Percentiles rank a stretch among this genome's conserved stretches.
phyloP scores from a whole-genome alignment of 1,140 invertebrate genomes.

The Catajapyx aquilonaris region DNA sequence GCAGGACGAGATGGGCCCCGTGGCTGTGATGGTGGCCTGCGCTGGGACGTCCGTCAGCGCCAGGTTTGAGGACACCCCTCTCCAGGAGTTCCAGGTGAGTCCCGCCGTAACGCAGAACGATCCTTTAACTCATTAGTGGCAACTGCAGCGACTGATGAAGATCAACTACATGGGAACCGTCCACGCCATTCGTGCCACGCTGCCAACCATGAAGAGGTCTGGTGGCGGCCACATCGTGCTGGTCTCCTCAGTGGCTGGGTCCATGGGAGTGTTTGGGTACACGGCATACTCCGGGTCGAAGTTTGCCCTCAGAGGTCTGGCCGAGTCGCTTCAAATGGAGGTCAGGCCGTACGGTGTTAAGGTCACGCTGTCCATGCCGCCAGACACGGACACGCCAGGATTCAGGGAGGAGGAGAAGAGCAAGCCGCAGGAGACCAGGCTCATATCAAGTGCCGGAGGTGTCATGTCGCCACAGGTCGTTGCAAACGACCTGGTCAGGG shows the following conservation, averaged over 20 bases:
- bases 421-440: slow-evolving; percentile 71
- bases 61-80: slow-evolving; percentile 57
- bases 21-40: slow-evolving; percentile 80
- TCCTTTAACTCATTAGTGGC: slow-evolving; percentile 2
- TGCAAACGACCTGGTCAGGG: slow-evolving; percentile 51
- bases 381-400: slow-evolving; percentile 95
- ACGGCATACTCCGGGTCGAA: slow-evolving; percentile 81
- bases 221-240: slow-evolving; percentile 54
- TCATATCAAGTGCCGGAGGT: slow-evolving; percentile 63
- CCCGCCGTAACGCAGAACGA: not conserved
- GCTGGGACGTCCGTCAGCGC: slow-evolving; percentile 63
- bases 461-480: slow-evolving; percentile 56
- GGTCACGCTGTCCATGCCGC: slow-evolving; percentile 73
- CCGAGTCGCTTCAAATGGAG: slow-evolving; percentile 87
- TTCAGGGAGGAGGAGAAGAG: slow-evolving; percentile 63
- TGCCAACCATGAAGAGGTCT: slow-evolving; percentile 26
- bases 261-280: slow-evolving; percentile 80
- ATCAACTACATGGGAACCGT: slow-evolving; percentile 32
- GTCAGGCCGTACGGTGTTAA: slow-evolving; percentile 50
- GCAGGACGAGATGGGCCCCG: slow-evolving; percentile 41
- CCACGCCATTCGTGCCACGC: slow-evolving; percentile 26
- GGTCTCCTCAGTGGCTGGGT: slow-evolving; percentile 71
- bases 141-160: slow-evolving; percentile 28
- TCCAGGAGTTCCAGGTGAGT: slow-evolving; percentile 39
- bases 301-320: slow-evolving; percentile 83